Conservation (phyloP, 2,888 invertebrate species). For the Xanthorhoe spadicearia region DNA sequence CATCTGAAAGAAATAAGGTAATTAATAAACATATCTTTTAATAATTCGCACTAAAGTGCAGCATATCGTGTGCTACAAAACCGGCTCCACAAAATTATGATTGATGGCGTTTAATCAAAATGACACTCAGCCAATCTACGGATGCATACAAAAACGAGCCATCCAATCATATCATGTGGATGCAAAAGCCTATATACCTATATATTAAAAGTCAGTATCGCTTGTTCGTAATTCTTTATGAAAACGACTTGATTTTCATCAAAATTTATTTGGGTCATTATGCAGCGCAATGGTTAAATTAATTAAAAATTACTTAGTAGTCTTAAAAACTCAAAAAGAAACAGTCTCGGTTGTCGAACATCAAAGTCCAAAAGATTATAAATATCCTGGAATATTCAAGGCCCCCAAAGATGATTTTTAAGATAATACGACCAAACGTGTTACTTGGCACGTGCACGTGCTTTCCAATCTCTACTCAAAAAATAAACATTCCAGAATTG, state of each 20-base stretch:
- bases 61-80: background rate
- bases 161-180: constrained; percentile 19
- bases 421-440: background rate
- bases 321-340: background rate
- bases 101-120: constrained; percentile 50
- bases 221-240: too few species aligned
- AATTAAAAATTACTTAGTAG: too few species aligned
- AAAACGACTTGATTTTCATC: too few species aligned
- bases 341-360: background rate
- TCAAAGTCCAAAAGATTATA: background rate
- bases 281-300: too few species aligned
- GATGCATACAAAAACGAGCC: constrained; percentile 38
- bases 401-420: background rate
- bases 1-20: too few species aligned
- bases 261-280: too few species aligned
- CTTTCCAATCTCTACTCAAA: background rate
- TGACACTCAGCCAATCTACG: constrained; percentile 47
- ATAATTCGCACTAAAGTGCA: background rate
- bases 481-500: background rate
- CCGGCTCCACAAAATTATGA: constrained; percentile 49
- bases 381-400: background rate
- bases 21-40: too few species aligned
- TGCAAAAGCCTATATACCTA: background rate
- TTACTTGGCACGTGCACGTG: background rate
- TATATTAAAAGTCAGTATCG: too few species aligned